phyloP scores from a whole-genome alignment of 2,113 vertebrate genomes.

The Hippocampus barbouri region DNA sequence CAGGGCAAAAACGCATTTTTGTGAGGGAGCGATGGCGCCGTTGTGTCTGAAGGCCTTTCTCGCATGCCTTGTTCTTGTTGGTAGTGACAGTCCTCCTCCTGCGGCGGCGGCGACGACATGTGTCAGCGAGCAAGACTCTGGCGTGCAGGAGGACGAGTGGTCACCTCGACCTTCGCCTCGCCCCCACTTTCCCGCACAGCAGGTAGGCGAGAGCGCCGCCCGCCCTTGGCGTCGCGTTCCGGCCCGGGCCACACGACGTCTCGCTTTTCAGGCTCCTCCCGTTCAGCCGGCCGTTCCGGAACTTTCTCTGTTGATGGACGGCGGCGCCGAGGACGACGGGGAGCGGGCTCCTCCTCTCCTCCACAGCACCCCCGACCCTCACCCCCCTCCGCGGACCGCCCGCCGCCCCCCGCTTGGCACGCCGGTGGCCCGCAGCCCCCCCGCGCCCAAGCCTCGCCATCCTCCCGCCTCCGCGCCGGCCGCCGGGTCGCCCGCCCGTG shows the following conservation, averaged over 20 bases:
- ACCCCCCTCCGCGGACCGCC: slow-evolving; percentile 62
- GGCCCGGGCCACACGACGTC: neutral
- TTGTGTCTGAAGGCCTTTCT: too few species aligned
- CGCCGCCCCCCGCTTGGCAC: slow-evolving; percentile 70
- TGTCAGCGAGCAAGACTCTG: slow-evolving; percentile 85
- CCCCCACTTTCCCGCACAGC: slow-evolving; percentile 83
- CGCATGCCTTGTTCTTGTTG: neutral
- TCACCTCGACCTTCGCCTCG: slow-evolving; percentile 93
- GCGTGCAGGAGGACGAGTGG: slow-evolving; percentile 91
- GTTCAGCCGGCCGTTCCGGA: slow-evolving; percentile 92
- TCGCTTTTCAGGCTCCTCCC: slow-evolving; percentile 56
- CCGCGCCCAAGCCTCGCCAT: neutral
- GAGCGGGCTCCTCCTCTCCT: slow-evolving; percentile 35
- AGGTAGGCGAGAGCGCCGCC: slow-evolving; percentile 65
- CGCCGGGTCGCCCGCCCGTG: slow-evolving; percentile 33
- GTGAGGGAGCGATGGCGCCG: too few species aligned
- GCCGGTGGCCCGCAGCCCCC: slow-evolving; percentile 51
- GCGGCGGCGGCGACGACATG: slow-evolving; percentile 48
- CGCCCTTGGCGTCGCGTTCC: neutral
- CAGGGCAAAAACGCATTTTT: too few species aligned
- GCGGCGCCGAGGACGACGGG: slow-evolving; percentile 34
- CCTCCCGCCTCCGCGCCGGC: neutral
- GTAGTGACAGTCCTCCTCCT: slow-evolving; percentile 11
- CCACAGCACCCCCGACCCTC: slow-evolving; percentile 70
- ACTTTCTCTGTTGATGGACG: slow-evolving; percentile 90